Evolutionary conservation across 2,888 invertebrate species (phyloP), one percentile per base, ranked within the genome.

Genomic region (Ophion ventricosus): DNA sequence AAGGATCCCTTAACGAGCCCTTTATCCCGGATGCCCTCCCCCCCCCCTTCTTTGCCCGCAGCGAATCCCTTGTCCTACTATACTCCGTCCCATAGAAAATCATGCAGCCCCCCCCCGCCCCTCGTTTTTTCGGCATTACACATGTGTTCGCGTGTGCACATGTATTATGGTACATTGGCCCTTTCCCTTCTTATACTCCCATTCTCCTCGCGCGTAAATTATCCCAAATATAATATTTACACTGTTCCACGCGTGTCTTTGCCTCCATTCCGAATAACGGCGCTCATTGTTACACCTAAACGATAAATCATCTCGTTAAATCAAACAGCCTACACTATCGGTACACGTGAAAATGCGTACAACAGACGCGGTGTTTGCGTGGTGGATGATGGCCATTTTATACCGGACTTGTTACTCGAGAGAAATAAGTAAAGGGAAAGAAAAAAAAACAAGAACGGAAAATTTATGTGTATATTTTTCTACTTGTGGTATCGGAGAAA

Each of bases 1-100:
- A 56, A 63, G 8, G 54, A 76, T 61, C 88, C 85, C 80, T 86
- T 67, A 87, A 89, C 86, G 84, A 89, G 86, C 72, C 86, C 85
- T 87, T 89, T 85, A 87, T 87, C 77, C 87, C 63, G 79, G 72
- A 0, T n/a, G 20, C 7, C 74, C 11, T 73, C 43, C 76, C 56
- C 56, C 11, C n/a, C n/a, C 4, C 5, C 74, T 17, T 67, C 5
- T 72, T 17, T 67, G 17, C 76, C 56, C 66, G n/a, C 23, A 20
- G 57, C 54, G 57, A 25, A 40, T 40, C 57, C 5, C 29, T 29
- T 59, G 11, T 43, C 67, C 72, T 64, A 56, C 25, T 59, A 66
- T 64, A 56, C 25, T 59, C 43, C 35, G 40, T 56, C 23, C 61
- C 11, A 64, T 76, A 56, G 67, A 73, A 66, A 76, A 59, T 26